Evolutionary conservation across 2,888 invertebrate genomes (phyloP), one percentile per base, ranked within the genome.

Genomic region (Dastarcus helophoroides): DNA sequence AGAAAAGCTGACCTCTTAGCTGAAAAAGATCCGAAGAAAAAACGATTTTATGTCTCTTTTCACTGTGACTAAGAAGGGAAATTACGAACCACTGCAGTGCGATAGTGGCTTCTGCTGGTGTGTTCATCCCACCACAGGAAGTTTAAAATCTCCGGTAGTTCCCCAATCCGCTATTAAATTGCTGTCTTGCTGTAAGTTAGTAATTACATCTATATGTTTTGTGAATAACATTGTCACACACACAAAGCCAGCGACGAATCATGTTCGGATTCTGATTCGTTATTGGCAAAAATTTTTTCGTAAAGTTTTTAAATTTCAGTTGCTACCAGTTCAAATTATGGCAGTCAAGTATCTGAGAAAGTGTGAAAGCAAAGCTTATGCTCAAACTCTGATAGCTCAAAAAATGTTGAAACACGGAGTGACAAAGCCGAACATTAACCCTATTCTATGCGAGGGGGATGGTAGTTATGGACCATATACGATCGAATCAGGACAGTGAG

Each of bases 51-150:
- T 25, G 67, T 71, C 3, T 68, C 71, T 3, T 59, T 79, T 10
- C 80, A 79, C 50, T 80, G 80, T 50, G 66, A 71, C 26, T 44
- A 60, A 21, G 60, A 64, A 44, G 80, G n/a, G 80, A 11, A 76
- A 78, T 58, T 80, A 70, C 51, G 79, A 79, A 48, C 59, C 64
- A 12, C 52, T 80, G 14, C 80, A 80, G 50, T 80, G 79, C 47
- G 73, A 76, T 51, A 62, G 67, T 32, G 75, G 71, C 2, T 50
- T 75, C 39, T 80, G 80, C 49, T 79, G 78, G 78, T 80, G 79
- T 53, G 75, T 68, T 2, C 66, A 75, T 17, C 60, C 66, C 1
- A 62, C 51, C 48, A 76, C 73, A 29, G 79, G 79, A 10, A 64
- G 70, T 41, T 65, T 75, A 2, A 58, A 51, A 21, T 62, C 68